Conservation (phyloP, 2,797 vertebrate genomes). For the Falco berigora region DNA sequence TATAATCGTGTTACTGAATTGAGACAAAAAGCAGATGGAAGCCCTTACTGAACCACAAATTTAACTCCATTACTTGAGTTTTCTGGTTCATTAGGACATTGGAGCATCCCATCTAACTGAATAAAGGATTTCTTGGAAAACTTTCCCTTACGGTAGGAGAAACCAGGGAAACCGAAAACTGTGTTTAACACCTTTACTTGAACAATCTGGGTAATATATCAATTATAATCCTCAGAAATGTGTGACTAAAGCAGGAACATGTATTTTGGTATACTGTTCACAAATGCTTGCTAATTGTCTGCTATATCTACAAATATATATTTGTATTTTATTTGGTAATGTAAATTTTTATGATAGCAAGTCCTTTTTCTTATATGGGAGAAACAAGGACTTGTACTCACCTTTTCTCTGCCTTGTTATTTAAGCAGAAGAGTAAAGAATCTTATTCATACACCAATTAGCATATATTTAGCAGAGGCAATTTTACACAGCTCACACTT, state of each 20-base stretch:
- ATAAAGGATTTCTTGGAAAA: not conserved
- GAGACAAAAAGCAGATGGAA: not conserved
- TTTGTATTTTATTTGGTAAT: not conserved
- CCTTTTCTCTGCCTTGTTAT: not conserved
- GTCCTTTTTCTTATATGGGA: not conserved
- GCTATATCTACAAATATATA: not conserved
- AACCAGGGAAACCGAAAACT: not conserved
- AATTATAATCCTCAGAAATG: not conserved
- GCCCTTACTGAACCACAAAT: not conserved
- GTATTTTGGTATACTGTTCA: not conserved
- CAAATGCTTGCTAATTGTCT: not conserved
- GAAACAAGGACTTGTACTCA: not conserved
- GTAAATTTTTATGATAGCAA: not conserved
- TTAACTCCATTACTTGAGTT: not conserved
- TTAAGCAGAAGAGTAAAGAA: constrained; percentile 11
- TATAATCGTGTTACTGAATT: not conserved
- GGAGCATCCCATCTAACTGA: not conserved
- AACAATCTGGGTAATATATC: not conserved
- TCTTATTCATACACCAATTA: not conserved
- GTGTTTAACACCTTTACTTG: not conserved
- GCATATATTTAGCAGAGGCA: not conserved
- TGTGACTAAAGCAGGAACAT: not conserved
- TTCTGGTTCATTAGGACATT: not conserved
- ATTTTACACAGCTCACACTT: constrained; percentile 34
- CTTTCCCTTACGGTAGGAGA: not conserved